phyloP scores from a whole-genome alignment of 37 sponge, comb jelly and placozoan genomes.

The Axinella damicornis region DNA sequence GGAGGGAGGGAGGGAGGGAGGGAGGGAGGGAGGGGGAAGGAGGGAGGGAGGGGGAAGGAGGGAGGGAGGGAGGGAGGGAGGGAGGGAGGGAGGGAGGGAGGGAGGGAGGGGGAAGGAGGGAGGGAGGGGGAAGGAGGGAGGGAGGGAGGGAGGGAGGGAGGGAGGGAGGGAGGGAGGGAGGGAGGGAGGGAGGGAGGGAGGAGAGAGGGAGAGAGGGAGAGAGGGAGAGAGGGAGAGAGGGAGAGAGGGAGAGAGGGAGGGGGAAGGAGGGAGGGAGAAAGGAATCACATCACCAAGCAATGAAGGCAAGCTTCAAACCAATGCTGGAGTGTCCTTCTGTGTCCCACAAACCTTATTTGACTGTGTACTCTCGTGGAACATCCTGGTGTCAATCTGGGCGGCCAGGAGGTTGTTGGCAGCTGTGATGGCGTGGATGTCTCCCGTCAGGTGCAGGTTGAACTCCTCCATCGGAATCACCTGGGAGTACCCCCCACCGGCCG shows the following conservation, averaged over 20 bases:
- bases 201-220: conserved; percentile 11
- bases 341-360: conserved; percentile 72
- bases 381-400: conserved; percentile 95
- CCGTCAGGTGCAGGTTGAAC: conserved; percentile 99
- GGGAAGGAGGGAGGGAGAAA: conserved; percentile 19
- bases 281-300: not conserved
- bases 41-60: too few species aligned
- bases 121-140: too few species aligned
- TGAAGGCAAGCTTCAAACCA: conserved; percentile 8
- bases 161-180: too few species aligned
- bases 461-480: conserved; percentile 99
- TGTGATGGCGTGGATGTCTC: conserved; percentile 99
- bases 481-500: conserved; percentile 99
- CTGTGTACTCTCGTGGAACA: conserved; percentile 98
- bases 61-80: too few species aligned
- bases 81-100: too few species aligned
- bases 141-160: too few species aligned
- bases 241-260: conserved; percentile 38
- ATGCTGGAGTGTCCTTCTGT: too few species aligned
- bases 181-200: too few species aligned
- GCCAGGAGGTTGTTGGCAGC: conserved; percentile 98
- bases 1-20: conserved; percentile 1
- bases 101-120: too few species aligned
- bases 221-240: conserved; percentile 34
- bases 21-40: not conserved